A percentile compares a stretch with the other conserved stretches of the same genome.
Evolutionary conservation across 2,888 invertebrate species (phyloP).

Genomic region (Ditula angustiorana): DNA sequence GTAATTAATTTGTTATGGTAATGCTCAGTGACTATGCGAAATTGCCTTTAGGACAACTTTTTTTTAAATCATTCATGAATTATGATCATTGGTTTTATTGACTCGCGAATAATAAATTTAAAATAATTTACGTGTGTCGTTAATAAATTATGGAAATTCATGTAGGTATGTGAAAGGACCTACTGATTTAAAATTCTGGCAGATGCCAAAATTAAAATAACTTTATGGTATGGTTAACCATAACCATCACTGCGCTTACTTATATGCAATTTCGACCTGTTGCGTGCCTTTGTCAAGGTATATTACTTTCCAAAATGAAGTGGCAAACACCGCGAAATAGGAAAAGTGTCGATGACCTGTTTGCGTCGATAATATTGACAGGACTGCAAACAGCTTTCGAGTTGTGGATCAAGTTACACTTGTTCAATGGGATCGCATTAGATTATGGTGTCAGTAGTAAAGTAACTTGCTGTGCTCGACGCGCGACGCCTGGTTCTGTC

Average conservation of each 20-base stretch:
- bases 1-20: slow-evolving; percentile 46
- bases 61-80: slow-evolving; percentile 43
- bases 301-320: slow-evolving; percentile 49
- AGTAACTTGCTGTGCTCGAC: slow-evolving; percentile 60
- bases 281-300: slow-evolving; percentile 45
- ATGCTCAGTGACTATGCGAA: slow-evolving; percentile 42
- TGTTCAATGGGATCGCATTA: slow-evolving; percentile 51
- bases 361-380: slow-evolving; percentile 54
- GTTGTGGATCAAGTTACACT: slow-evolving; percentile 56
- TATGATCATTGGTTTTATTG: slow-evolving; percentile 55
- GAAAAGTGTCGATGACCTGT: slow-evolving; percentile 64
- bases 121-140: slow-evolving; percentile 35
- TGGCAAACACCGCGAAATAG: slow-evolving; percentile 49
- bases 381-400: slow-evolving; percentile 63
- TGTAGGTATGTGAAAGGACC: slow-evolving; percentile 51
- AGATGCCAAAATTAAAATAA: slow-evolving; percentile 47
- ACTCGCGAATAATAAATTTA: slow-evolving; percentile 33
- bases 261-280: slow-evolving; percentile 46
- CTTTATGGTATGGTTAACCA: slow-evolving; percentile 51
- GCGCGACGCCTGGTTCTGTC: slow-evolving; percentile 5
- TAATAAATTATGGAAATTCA: slow-evolving; percentile 45
- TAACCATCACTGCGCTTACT: slow-evolving; percentile 50
- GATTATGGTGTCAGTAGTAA: slow-evolving; percentile 58
- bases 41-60: slow-evolving; percentile 35
- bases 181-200: slow-evolving; percentile 52